phyloP scores from a whole-genome alignment of 2,888 invertebrate species.

The Acanthosoma haemorrhoidale region DNA sequence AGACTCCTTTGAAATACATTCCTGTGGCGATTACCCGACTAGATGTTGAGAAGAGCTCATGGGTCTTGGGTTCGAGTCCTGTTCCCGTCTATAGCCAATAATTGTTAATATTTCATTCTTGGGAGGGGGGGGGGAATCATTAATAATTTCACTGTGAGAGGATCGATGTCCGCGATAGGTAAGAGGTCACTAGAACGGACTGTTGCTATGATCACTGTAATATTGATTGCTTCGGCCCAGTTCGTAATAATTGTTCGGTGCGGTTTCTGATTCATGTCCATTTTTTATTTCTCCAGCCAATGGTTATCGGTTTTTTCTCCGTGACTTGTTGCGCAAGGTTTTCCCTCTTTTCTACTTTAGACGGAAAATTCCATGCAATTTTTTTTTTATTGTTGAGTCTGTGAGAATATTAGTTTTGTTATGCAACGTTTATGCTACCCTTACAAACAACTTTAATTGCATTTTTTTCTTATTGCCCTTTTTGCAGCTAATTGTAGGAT shows the following conservation, averaged over 20 bases:
- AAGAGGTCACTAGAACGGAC: not conserved
- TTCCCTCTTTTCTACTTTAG: not conserved
- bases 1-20: too few species aligned
- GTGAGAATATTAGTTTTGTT: not conserved
- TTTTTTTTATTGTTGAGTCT: not conserved
- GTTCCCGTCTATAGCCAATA: too few species aligned
- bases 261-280: not conserved
- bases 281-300: not conserved
- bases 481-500: too few species aligned
- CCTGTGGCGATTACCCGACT: too few species aligned
- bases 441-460: too few species aligned
- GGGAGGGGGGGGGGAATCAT: too few species aligned
- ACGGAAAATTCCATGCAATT: not conserved
- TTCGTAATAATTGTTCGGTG: too few species aligned
- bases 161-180: not conserved
- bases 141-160: too few species aligned
- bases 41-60: too few species aligned
- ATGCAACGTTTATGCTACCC: not conserved
- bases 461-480: too few species aligned
- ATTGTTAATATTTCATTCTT: too few species aligned
- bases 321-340: not conserved
- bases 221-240: not conserved
- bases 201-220: not conserved
- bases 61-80: too few species aligned
- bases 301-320: not conserved